Conservation (phyloP, 1,140 invertebrate genomes). For the Ericerus pela region DNA sequence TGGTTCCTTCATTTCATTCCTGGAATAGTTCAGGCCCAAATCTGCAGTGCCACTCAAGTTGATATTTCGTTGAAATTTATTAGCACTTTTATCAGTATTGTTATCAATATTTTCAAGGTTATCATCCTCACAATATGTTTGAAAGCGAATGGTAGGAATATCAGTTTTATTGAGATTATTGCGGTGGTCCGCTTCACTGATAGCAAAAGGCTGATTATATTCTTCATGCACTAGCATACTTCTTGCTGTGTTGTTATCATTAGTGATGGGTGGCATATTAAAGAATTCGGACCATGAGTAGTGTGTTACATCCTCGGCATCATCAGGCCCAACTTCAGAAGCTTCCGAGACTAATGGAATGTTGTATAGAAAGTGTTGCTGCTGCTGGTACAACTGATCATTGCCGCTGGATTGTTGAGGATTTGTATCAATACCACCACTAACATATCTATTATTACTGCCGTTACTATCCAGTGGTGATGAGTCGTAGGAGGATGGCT, state of each 20-base stretch:
- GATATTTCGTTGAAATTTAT: neutral
- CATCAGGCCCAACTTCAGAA: too few species aligned
- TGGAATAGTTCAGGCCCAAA: too few species aligned
- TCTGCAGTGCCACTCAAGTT: too few species aligned
- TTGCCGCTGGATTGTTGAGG: too few species aligned
- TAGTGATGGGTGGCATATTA: neutral
- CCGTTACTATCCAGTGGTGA: too few species aligned
- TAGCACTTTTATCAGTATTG: neutral
- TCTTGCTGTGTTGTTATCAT: neutral
- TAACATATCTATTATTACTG: too few species aligned
- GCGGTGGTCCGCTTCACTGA: neutral
- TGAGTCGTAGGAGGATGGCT: neutral
- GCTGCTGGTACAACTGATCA: too few species aligned
- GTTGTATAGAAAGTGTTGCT: neutral
- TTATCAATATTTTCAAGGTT: conserved; percentile 4
- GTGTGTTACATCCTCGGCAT: too few species aligned
- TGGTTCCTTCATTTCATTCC: too few species aligned
- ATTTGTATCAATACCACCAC: too few species aligned
- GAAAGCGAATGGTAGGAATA: neutral
- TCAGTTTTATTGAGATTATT: conserved; percentile 5
- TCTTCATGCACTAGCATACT: neutral
- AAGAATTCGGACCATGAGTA: neutral
- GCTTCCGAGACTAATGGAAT: neutral
- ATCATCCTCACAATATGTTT: neutral
- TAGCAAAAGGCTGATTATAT: neutral